Conservation (phyloP, 2,888 invertebrate genomes). For the Apamea crenata region DNA sequence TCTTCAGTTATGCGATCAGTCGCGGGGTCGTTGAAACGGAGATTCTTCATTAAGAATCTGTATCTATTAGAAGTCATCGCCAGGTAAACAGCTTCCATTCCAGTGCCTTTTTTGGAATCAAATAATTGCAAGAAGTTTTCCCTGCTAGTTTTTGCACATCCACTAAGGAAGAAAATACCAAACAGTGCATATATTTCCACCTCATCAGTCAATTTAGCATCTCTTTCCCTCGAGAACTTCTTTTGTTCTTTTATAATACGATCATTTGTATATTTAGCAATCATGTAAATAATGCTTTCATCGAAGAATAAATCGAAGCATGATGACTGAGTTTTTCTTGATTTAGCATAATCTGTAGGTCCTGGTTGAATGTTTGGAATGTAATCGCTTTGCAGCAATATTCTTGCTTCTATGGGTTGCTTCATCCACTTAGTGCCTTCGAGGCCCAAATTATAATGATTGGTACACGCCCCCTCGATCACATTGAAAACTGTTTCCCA, state of each 20-base stretch:
- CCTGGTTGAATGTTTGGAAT: constrained; percentile 35
- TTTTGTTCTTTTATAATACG: constrained; percentile 48
- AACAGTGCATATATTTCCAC: constrained; percentile 53
- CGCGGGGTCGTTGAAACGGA: constrained; percentile 43
- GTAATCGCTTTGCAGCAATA: constrained; percentile 37
- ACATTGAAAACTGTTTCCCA: constrained; percentile 56
- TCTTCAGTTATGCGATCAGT: constrained; percentile 36
- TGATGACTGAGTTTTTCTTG: constrained; percentile 30
- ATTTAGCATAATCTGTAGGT: constrained; percentile 38
- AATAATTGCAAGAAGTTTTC: constrained; percentile 55
- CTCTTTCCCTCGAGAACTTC: constrained; percentile 40
- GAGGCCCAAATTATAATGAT: constrained; percentile 35
- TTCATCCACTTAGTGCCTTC: constrained; percentile 58
- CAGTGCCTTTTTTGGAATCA: constrained; percentile 49
- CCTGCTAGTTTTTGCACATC: constrained; percentile 41
- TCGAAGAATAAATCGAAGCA: constrained; percentile 61
- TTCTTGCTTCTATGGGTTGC: constrained; percentile 38
- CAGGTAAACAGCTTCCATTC: constrained; percentile 57
- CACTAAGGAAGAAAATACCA: constrained; percentile 52
- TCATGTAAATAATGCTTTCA: constrained; percentile 46
- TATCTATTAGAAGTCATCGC: constrained; percentile 54
- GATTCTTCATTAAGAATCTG: constrained; percentile 53
- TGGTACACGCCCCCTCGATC: constrained; percentile 25
- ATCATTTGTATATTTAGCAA: constrained; percentile 50
- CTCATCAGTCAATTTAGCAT: constrained; percentile 56